Evolutionary conservation across 2,113 vertebrate species (phyloP).

Genomic region (Eurypyga helias): DNA sequence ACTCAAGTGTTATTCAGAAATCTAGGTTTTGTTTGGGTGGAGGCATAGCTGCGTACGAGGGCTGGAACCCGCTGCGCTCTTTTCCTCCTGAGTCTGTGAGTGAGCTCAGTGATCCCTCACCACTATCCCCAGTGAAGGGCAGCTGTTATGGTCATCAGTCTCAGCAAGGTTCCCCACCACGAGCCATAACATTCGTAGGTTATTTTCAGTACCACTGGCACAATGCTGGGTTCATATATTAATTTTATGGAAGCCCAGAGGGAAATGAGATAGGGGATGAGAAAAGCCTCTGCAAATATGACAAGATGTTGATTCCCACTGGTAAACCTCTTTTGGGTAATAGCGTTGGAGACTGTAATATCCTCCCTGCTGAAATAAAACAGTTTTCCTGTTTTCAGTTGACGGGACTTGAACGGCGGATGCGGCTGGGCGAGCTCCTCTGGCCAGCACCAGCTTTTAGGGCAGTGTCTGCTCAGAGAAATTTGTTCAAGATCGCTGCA

Average conservation of each 20-base stretch:
- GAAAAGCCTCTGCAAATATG: neutral
- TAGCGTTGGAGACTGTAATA: constrained; percentile 2
- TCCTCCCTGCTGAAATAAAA: constrained; percentile 12
- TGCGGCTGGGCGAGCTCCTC: neutral
- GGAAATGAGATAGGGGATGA: neutral
- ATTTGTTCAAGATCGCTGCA: neutral
- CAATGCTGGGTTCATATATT: neutral
- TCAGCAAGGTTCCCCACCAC: neutral
- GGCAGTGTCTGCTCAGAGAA: neutral
- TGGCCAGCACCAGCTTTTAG: neutral
- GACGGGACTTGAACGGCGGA: neutral
- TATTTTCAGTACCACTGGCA: constrained; percentile 1
- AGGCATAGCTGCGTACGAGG: neutral
- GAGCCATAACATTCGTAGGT: neutral
- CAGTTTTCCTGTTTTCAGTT: neutral
- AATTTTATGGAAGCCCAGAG: constrained; percentile 15
- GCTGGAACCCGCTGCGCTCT: neutral
- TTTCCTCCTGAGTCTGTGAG: neutral
- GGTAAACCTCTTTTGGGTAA: constrained; percentile 29
- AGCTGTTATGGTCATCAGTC: neutral
- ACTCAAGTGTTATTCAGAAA: neutral
- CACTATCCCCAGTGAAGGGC: neutral
- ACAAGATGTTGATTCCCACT: constrained; percentile 11
- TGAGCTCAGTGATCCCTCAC: neutral
- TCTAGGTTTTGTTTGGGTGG: neutral